Base-by-base conservation (phyloP, 35 echinoderm and acorn worm genomes). In the Ophiothrix spiculata region DNA sequence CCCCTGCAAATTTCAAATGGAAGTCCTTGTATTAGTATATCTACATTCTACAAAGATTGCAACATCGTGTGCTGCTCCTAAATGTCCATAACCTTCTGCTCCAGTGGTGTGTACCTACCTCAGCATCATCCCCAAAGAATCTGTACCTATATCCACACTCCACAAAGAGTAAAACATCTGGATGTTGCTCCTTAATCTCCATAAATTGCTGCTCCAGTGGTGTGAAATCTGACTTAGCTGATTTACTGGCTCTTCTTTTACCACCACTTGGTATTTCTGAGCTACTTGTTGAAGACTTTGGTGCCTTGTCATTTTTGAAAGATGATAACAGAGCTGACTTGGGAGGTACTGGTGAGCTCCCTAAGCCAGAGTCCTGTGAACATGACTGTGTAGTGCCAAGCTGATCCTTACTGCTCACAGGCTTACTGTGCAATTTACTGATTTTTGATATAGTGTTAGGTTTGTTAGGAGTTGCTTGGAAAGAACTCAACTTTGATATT, bases 101-200 rank as follows among this genome's bases (percentile, higher is more conserved):
- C 1, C 1, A 28, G 19, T 23, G 36, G 3, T 31, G 4, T 31
- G 17, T 29, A 84, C 63, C 83, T 77, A 99, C 96, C 91, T 94
- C 89, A 54, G 96, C 96, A 99, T 99, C 96, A 78, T 94, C 78
- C n/a, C 92, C 92, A 91, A 99, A 99, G 82, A 99, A 99, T 42
- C 84, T 79, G 81, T 94, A 94, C 40, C 81, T 80, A 35, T 94
- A 94, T 39, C 96, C 96, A 87, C 88, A 88, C 74, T 99, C 92
- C 35, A 99, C 86, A 86, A 94, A 86, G 10, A 94, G 64, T 11
- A 98, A 4, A 15, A 89, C 79, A 91, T 99, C 86, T 37, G 85
- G 36, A 60, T 99, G 69, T 32, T 94, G 63, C 75, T 89, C 92
- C 76, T 99, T 94, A 32, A 99, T 82, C 36, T 93, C 90, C 74